Base-by-base conservation (phyloP, 2,888 invertebrate species). In the Cantharis nigra region DNA sequence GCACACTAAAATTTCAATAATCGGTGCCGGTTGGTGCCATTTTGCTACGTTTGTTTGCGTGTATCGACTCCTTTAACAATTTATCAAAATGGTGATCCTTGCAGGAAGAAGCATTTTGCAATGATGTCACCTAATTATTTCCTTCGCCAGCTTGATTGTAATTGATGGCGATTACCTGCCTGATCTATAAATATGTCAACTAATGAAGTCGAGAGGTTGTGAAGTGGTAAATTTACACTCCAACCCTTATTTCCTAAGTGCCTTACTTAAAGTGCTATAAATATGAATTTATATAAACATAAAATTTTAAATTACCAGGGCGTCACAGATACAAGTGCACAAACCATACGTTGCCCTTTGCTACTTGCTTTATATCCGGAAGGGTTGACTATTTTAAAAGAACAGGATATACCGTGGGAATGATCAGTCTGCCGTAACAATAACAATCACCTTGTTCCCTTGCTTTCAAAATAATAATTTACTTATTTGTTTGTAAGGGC, bases 371-470 rank as follows among this genome's bases (percentile, higher is more conserved):
- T 72, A 69, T 75, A 72, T 74, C 78, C 78, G 77, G 79, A 80
- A 78, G 80, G 80, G 80, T 80, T 80, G 78, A 69, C 74, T 70
- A 69, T 76, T 72, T 72, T 49, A 30, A 33, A 72, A 76, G 16
- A 69, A 70, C 62, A 72, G 72, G 69, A 70, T 73, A 74, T 71
- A 76, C 77, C 78, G 80, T 80, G 80, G 78, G 80, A 80, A 80
- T 78, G 76, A 72, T 72, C 78, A 76, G 30, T 70, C 78, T 76
- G 65, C 78, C 76, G 78, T 76, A 78, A 33, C 74, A 69, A 64
- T 64, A 64, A 67, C 26, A 20, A 67, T 67, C 26, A 23, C 65
- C 65, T 67, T 23, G 65, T 67, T 67, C 65, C 65, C 65, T 67
- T 26, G 65, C 49, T 49, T 49, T 49, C 1, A 49, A 49, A 49